These are phyloP conservation scores for Mactra quadrangularis DNA, from an alignment of 1,140 invertebrate genomes.

Conservation along the genomic window DNA sequence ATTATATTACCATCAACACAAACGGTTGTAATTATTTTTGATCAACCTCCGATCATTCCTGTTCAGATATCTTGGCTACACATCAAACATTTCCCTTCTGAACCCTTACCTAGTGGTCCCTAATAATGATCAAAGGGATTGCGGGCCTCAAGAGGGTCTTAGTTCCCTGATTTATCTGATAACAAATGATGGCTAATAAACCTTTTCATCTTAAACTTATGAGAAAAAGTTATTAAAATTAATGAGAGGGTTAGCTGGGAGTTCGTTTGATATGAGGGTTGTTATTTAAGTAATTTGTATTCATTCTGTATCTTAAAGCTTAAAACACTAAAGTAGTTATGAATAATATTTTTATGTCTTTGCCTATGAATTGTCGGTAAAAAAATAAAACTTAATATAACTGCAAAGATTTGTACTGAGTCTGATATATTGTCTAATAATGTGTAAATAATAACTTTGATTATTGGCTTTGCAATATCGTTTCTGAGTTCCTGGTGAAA, in stretches of 20 bases:
- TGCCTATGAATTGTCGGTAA: no score
- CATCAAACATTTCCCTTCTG: constrained; percentile 29
- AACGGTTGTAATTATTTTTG: constrained; percentile 53
- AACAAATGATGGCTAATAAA: constrained; percentile 2
- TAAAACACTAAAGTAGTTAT: no score
- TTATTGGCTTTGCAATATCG: no score
- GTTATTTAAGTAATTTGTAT: no score
- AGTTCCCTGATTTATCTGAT: constrained; percentile 9
- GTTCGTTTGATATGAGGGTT: no score
- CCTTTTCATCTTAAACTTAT: constrained; percentile 8
- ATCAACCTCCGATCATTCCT: constrained; percentile 33
- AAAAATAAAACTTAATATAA: no score
- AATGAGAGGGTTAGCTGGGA: neutral
- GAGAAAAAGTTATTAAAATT: constrained; percentile 16
- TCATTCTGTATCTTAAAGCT: no score
- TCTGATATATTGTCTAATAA: no score
- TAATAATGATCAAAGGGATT: constrained; percentile 23
- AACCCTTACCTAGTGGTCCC: constrained; percentile 23
- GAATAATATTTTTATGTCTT: no score
- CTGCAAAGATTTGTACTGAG: no score
- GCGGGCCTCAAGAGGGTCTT: neutral
- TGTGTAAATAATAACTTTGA: no score
- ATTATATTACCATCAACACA: constrained; percentile 37
- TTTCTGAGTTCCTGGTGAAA: no score
- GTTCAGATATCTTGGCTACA: constrained; percentile 14